Base-by-base conservation (phyloP, 2,888 invertebrate genomes). In the Cheilosia vulpina region DNA sequence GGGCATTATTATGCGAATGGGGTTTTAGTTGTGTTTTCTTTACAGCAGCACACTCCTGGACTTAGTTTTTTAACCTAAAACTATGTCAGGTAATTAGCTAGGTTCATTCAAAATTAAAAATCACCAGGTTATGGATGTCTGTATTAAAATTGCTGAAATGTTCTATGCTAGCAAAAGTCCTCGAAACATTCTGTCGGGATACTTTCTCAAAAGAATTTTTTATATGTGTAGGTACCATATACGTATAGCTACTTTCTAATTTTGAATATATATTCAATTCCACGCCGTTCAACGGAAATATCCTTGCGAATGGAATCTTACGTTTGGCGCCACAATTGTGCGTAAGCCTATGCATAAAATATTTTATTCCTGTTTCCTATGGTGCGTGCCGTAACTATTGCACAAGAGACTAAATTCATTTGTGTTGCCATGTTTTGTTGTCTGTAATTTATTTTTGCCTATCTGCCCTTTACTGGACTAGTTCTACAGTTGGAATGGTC, bases 181-280 rank as follows among this genome's bases (percentile, higher is more conserved):
- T 34, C 34, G 2, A 34, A 34, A 34, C 3, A 34, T 11, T 34
- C 11, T n/a, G 43, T n/a, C n/a, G n/a, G n/a, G n/a, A 43, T 34
- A 9, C 11, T 11, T 2, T 0, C 11, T 34, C 34, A 11, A 3
- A 34, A 11, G 3, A 34, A 2, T 7, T 0, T 2, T 3, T 2
- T 21, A 21, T 21, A 21, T 21, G 1, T 21, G 2, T 1, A 2
- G 1, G 2, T 21, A 21, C 21, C 17, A 6, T 2, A n/a, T 21
- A 24, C 15, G 7, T 17, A 19, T 2, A 47, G 47, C 24, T 52
- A 6, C 21, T 21, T 55, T 53, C 62, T 69, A 69, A 76, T 81
- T 69, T 76, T 52, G 76, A 76, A 76, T 81, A 76, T 81, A 57
- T 76, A 76, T 81, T 81, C 81, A 69, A 63, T 63, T 81, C 81